phyloP scores from a whole-genome alignment of 2,888 invertebrate genomes.

The Ophonus ardosiacus region DNA sequence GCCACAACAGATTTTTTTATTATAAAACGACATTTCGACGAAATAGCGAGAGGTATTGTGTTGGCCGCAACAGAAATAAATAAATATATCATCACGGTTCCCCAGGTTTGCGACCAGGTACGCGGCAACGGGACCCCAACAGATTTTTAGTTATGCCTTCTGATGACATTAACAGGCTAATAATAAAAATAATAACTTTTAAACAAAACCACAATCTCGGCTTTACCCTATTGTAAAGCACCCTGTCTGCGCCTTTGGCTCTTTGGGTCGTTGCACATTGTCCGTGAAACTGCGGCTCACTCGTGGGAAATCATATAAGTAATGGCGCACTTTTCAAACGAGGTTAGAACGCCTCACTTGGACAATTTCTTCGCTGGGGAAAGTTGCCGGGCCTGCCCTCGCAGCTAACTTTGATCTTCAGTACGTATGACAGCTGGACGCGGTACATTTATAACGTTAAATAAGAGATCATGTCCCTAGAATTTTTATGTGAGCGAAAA shows the following conservation, averaged over 20 bases:
- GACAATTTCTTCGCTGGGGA: slow-evolving; percentile 51
- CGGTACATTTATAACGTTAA: slow-evolving; percentile 64
- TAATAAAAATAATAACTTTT: background rate
- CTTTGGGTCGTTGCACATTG: slow-evolving; percentile 49
- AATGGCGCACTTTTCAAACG: slow-evolving; percentile 64
- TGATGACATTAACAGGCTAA: background rate
- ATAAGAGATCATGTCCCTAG: slow-evolving; percentile 60
- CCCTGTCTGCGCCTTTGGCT: background rate
- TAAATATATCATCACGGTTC: no score
- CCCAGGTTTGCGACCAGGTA: no score
- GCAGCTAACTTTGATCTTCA: slow-evolving; percentile 58
- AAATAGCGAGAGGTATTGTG: no score
- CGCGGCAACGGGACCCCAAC: no score
- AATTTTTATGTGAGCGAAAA: slow-evolving; percentile 58
- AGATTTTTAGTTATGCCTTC: no score
- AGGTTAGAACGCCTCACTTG: slow-evolving; percentile 54
- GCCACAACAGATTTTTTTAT: no score
- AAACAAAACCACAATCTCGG: background rate
- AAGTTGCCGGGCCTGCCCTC: slow-evolving; percentile 10
- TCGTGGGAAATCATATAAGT: slow-evolving; percentile 64
- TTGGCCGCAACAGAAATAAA: no score
- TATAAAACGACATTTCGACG: no score
- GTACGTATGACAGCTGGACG: slow-evolving; percentile 62
- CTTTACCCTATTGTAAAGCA: background rate
- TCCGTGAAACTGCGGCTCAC: slow-evolving; percentile 44